Evolutionary conservation across 2,113 vertebrate species (phyloP), one percentile per base, ranked within the genome.

Genomic region (Phalacrocorax aristotelis): DNA sequence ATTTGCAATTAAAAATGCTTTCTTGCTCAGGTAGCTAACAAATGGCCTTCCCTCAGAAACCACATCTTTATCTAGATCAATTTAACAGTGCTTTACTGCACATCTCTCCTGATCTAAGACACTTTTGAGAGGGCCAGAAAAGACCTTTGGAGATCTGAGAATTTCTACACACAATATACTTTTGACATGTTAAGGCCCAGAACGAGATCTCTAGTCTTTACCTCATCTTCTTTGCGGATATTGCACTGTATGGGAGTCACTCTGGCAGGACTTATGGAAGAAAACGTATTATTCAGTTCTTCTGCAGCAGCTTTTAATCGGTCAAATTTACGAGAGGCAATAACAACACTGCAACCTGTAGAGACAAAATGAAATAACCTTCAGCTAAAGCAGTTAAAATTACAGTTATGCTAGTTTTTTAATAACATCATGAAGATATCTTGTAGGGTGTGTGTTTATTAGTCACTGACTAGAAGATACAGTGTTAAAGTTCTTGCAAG

Each of bases 191-290:
- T 34, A 69, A 64, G 26, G 34, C 66, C 23, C 60, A 95, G 44
- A 71, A 71, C 3, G 78, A 55, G 27, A 72, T 19, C 40, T 61
- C 4, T 27, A 20, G 30, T 15, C 16, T 83, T 94, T 96, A 99
- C 99, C 98, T 99, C 99, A 2, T 99, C 98, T 95, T 99, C 98
- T 5, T 96, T 98, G 60, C 99, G 98, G 97, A 99, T 99, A 97
- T 99, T 99, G 95, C 99, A 99, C 26, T 97, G 79, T 7, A 99
- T 85, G 23, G 99, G 97, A 58, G 98, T 99, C 91, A 99, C 96
- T 68, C 51, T 79, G 51, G 98, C 98, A 19, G 97, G 80, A 84
- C 83, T 98, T 49, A 83, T 62, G 6, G 97, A 57, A 58, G 98
- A 94, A 86, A 99, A 98, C 34, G 54, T 95, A 11, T 90, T 70